Evolutionary conservation across 2,113 vertebrate genomes (phyloP).

Genomic region (Colinus virginianus): DNA sequence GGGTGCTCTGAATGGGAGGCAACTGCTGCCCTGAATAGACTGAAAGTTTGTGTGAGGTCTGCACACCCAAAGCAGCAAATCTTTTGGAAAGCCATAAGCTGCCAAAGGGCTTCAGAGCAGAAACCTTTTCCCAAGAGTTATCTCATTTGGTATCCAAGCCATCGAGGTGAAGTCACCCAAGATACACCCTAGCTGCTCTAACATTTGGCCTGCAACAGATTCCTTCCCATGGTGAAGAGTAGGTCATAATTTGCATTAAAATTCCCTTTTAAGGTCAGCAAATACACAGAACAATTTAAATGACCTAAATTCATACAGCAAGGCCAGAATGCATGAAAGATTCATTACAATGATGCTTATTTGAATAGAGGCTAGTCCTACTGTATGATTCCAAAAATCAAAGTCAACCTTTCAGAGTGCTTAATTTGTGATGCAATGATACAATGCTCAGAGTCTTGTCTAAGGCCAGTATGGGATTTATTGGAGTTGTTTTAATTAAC

Average conservation of each 20-base stretch:
- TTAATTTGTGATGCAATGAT: not conserved
- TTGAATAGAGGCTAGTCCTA: not conserved
- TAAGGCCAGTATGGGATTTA: not conserved
- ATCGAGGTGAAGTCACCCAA: not conserved
- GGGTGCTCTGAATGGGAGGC: accelerated
- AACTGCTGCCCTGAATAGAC: accelerated
- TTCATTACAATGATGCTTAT: not conserved
- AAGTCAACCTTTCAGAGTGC: not conserved
- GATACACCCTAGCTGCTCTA: not conserved
- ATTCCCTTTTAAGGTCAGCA: conserved; percentile 42
- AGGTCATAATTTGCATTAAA: conserved; percentile 60
- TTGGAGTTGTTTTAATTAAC: not conserved
- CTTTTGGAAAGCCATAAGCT: not conserved
- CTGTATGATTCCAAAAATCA: not conserved
- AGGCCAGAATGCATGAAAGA: not conserved
- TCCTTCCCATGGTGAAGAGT: not conserved
- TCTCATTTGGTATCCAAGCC: not conserved
- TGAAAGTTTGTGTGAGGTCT: not conserved
- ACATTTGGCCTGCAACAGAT: not conserved
- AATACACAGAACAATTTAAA: not conserved
- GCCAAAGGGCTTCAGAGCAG: not conserved
- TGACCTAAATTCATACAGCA: not conserved
- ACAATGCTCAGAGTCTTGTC: no score
- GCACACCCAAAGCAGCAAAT: not conserved
- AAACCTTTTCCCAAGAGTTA: conserved; percentile 10